Conservation (phyloP, 2,797 vertebrate species). For the Cottoperca gobio region DNA sequence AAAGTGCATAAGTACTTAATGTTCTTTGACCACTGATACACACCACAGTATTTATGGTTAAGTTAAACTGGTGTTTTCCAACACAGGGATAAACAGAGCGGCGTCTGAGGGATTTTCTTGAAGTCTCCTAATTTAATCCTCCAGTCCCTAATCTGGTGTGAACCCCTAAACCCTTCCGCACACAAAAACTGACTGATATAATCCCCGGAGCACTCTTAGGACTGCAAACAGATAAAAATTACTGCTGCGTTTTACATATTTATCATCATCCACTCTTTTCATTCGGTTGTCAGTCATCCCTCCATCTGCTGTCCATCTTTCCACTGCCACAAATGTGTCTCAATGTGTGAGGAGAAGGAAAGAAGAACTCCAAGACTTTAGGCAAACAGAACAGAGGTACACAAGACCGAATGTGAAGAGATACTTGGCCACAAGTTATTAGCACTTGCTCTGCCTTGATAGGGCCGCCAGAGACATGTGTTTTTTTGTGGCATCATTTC, state of each 20-base stretch:
- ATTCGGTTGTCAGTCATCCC: slow-evolving; percentile 49
- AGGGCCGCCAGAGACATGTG: slow-evolving; percentile 10
- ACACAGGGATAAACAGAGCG: slow-evolving; percentile 67
- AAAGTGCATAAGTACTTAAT: slow-evolving; percentile 58
- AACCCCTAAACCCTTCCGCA: slow-evolving; percentile 79
- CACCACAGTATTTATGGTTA: slow-evolving; percentile 42
- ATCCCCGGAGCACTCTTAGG: slow-evolving; percentile 61
- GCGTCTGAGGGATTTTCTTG: slow-evolving; percentile 78
- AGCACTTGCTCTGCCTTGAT: neutral
- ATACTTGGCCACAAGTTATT: slow-evolving; percentile 15
- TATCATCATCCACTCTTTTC: slow-evolving; percentile 31
- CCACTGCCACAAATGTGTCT: neutral
- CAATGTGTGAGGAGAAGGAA: neutral
- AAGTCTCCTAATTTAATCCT: slow-evolving; percentile 85
- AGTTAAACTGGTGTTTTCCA: slow-evolving; percentile 70
- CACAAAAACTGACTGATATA: slow-evolving; percentile 79
- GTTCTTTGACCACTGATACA: slow-evolving; percentile 55
- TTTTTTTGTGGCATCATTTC: slow-evolving; percentile 38
- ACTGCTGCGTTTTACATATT: slow-evolving; percentile 30
- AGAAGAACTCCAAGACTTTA: neutral
- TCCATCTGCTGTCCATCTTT: slow-evolving; percentile 32
- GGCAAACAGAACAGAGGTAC: neutral
- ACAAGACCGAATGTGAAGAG: neutral
- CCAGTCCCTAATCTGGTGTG: slow-evolving; percentile 79
- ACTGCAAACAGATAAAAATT: slow-evolving; percentile 32